Percentiles rank a stretch among this genome's conserved stretches.
Conservation (phyloP, 2,888 invertebrate species). For the Cerastoderma edule region DNA sequence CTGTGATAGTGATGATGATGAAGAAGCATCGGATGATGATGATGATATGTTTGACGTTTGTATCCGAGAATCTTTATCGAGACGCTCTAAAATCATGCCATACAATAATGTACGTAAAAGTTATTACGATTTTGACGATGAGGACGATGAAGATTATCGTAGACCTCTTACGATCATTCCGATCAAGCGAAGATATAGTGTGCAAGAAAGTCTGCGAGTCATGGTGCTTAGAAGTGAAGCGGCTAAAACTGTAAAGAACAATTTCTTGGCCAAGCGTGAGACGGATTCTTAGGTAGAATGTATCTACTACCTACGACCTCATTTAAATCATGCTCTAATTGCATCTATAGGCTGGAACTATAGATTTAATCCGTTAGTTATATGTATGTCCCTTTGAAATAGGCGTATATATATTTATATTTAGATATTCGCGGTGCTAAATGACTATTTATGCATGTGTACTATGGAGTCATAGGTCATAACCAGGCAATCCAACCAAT, state of each 20-base stretch:
- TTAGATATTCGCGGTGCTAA: too few relatives aligned
- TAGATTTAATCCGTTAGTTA: too few relatives aligned
- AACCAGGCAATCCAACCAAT: too few relatives aligned
- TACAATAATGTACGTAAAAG: neutral
- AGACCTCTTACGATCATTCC: slow-evolving; percentile 4
- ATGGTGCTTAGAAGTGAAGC: slow-evolving; percentile 7
- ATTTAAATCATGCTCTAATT: too few relatives aligned
- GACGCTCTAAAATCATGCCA: neutral
- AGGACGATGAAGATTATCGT: neutral
- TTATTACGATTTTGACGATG: slow-evolving; percentile 16
- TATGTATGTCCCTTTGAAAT: too few relatives aligned
- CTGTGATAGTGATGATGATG: slow-evolving; percentile 18
- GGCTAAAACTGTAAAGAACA: neutral
- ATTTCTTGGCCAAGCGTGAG: neutral
- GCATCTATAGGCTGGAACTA: too few relatives aligned
- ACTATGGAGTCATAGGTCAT: too few relatives aligned
- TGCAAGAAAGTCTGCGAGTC: slow-evolving; percentile 1
- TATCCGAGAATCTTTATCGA: slow-evolving; percentile 2
- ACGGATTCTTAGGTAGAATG: slow-evolving; percentile 3
- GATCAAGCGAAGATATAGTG: slow-evolving; percentile 7
- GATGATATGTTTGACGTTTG: slow-evolving; percentile 31
- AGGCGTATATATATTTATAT: too few relatives aligned
- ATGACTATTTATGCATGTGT: too few relatives aligned
- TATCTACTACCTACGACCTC: too few relatives aligned
- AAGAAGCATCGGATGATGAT: slow-evolving; percentile 25